Base-by-base conservation (phyloP, 2,113 vertebrate genomes). In the Boulengeromyrus knoepffleri region DNA sequence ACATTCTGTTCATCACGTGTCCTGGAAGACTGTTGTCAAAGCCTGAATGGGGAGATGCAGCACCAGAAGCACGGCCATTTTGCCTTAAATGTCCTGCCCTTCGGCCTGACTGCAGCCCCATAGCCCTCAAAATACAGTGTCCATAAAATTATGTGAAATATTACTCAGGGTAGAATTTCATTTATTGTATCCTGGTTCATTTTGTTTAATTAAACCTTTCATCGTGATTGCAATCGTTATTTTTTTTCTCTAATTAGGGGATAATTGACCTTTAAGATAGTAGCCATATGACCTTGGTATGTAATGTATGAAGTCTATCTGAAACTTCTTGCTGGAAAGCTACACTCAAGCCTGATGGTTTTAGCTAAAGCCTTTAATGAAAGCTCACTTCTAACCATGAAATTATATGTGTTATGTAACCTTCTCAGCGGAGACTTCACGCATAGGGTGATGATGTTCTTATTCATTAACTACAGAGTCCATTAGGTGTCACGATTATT, bases 1-100 rank as follows among this genome's bases (percentile, higher is more conserved):
- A 27, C n/a, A 53, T 83, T 24, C 47, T 62, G 88, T 90, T 49
- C 31, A 74, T 91, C 87, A 89, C 50, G 12, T 17, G 58, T 56
- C 88, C 46, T 19, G 47, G n/a, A 36, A 21, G 62, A 45, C 5
- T 24, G 1, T 46, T 56, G 62, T 87, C 47, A 15, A 74, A 10
- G 45, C 45, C 49, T 45, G 50, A 50, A 50, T 50, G 21, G 45
- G 31, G 74, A 21, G 19, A 47, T 3, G 19, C 80, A n/a, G 80
- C 21, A 47, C 42, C 15, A 85, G 12, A 27, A 70, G 19, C 7
- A n/a, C 3, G 27, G 15, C 31, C 15, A 87, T 52, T 53, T 53
- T 4, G n/a, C n/a, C 19, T 50, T 27, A 27, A 21, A 53, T 2
- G 50, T 87, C n/a, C n/a, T 87, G 27, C 85, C n/a, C 19, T 56